Percentiles rank a stretch among this genome's conserved stretches.
Conservation (phyloP, 1,140 invertebrate species). For the Carcinoscorpius rotundicauda region DNA sequence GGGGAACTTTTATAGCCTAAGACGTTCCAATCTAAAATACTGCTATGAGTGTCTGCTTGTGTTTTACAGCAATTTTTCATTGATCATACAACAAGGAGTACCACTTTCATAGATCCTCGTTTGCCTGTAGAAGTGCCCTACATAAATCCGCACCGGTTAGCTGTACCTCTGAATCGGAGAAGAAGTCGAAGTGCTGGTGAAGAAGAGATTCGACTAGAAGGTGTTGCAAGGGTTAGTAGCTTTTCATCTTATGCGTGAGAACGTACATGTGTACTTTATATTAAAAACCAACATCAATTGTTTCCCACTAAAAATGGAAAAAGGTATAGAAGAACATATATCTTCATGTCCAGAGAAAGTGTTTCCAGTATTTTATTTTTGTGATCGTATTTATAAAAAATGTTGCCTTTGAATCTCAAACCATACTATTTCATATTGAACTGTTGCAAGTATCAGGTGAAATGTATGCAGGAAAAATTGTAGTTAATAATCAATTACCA, state of each 20-base stretch:
- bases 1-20: neutral
- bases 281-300: too few species aligned
- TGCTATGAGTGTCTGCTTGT: constrained; percentile 6
- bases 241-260: neutral
- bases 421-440: too few species aligned
- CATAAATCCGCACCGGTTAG: constrained; percentile 32
- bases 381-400: too few species aligned
- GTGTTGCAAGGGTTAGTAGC: constrained; percentile 7
- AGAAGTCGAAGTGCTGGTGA: constrained; percentile 29
- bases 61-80: constrained; percentile 75
- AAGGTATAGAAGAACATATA: too few species aligned
- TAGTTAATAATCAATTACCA: too few species aligned
- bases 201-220: constrained; percentile 34
- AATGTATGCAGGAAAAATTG: too few species aligned
- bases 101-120: constrained; percentile 92
- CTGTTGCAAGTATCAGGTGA: too few species aligned
- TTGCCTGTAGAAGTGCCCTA: constrained; percentile 58
- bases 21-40: neutral
- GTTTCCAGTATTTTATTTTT: too few species aligned
- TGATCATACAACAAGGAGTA: constrained; percentile 79
- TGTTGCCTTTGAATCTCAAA: too few species aligned
- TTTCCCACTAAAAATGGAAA: too few species aligned
- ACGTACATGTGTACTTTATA: too few species aligned
- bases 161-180: constrained; percentile 23
- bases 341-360: too few species aligned